A percentile compares a stretch with the other conserved stretches of the same genome.
Evolutionary conservation across 2,797 vertebrate species (phyloP).

Genomic region (Petrocephalus sullivani): DNA sequence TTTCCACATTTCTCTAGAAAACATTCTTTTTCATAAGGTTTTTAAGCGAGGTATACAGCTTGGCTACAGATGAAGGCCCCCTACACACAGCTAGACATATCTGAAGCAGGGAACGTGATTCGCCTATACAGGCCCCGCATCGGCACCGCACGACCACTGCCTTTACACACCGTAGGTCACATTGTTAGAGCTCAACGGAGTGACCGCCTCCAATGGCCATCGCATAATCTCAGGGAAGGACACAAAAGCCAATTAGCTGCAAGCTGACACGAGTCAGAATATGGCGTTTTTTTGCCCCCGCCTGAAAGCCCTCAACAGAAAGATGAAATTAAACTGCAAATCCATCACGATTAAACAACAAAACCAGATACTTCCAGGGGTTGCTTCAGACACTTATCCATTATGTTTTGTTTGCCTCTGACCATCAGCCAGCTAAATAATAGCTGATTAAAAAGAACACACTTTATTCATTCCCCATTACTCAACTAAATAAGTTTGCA

Average conservation of each 20-base stretch:
- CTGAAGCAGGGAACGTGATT: not conserved
- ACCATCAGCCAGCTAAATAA: not conserved
- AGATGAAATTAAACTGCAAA: not conserved
- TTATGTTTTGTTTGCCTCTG: not conserved
- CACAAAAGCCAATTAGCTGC: not conserved
- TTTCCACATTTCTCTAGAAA: not conserved
- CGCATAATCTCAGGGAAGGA: not conserved
- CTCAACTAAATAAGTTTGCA: not conserved
- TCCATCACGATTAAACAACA: not conserved
- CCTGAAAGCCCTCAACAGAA: not conserved
- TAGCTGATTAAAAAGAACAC: not conserved
- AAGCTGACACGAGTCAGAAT: not conserved
- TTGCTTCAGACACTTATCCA: not conserved
- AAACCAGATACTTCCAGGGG: not conserved
- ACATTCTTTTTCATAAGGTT: not conserved
- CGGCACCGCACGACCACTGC: not conserved
- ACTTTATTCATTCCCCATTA: not conserved
- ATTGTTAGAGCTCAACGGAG: not conserved
- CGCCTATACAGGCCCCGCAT: not conserved
- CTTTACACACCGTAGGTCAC: not conserved
- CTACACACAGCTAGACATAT: not conserved
- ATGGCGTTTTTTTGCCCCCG: not conserved
- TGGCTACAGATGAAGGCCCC: not conserved
- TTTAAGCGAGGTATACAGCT: not conserved
- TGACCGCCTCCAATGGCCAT: no score